phyloP scores from a whole-genome alignment of 2,113 vertebrate genomes.

The Hippocampus zosterae region DNA sequence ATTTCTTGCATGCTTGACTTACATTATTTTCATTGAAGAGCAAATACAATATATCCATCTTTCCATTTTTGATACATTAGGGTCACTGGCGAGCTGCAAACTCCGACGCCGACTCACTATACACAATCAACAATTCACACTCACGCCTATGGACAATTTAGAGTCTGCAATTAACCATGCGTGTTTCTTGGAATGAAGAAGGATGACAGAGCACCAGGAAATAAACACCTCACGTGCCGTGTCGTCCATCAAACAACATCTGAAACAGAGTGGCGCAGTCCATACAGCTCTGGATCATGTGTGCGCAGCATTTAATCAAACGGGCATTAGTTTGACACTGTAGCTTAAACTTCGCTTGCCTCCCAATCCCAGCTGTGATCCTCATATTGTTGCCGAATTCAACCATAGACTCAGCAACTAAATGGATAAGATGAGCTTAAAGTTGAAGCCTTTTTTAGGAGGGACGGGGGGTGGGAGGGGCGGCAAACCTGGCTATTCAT shows the following conservation, averaged over 20 bases:
- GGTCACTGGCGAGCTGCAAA: too few species aligned
- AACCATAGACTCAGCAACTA: slow-evolving; percentile 68
- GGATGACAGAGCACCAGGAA: too few species aligned
- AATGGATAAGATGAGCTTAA: slow-evolving; percentile 67
- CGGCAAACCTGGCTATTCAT: slow-evolving; percentile 65
- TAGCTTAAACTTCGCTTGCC: slow-evolving; percentile 67
- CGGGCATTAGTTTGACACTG: slow-evolving; percentile 66
- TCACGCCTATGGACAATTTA: too few species aligned
- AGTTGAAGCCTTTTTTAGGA: slow-evolving; percentile 15
- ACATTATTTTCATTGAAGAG: neutral
- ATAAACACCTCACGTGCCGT: neutral
- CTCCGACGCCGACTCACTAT: too few species aligned
- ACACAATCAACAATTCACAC: too few species aligned
- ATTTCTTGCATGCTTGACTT: neutral
- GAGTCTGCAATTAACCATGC: too few species aligned
- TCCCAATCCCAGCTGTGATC: slow-evolving; percentile 56
- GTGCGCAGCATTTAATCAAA: slow-evolving; percentile 68
- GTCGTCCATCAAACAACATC: neutral
- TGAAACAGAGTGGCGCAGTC: slow-evolving; percentile 32
- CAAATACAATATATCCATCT: too few species aligned
- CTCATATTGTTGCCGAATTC: slow-evolving; percentile 61
- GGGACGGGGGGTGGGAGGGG: too few species aligned
- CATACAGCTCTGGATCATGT: slow-evolving; percentile 49
- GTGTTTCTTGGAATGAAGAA: too few species aligned
- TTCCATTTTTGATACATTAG: too few species aligned